Evolutionary conservation across 2,113 vertebrate genomes (phyloP).

Genomic region (Pseudois nayaur): DNA sequence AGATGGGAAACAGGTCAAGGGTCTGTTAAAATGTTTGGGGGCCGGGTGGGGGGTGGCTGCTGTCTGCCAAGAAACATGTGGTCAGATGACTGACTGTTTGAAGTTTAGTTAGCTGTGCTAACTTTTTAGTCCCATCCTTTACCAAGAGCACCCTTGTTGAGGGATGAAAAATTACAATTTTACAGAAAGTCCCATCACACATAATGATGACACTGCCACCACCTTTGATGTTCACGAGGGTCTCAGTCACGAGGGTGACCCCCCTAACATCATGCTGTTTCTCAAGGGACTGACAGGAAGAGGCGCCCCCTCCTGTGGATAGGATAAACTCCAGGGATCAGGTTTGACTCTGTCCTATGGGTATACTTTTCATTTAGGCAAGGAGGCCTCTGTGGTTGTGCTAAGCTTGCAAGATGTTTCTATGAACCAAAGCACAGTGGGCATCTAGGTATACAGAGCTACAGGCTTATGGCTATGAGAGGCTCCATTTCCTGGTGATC

Average conservation of each 20-base stretch:
- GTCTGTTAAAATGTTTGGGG: background rate
- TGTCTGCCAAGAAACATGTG: background rate
- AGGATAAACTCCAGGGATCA: background rate
- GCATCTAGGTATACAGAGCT: background rate
- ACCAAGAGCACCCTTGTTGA: background rate
- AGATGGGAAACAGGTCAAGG: background rate
- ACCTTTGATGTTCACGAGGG: background rate
- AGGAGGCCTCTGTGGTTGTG: background rate
- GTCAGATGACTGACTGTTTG: background rate
- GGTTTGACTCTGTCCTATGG: background rate
- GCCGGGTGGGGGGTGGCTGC: fast-evolving
- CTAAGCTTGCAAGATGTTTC: background rate
- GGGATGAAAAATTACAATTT: background rate
- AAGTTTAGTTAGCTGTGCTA: background rate
- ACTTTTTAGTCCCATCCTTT: background rate
- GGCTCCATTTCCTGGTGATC: background rate
- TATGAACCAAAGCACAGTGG: background rate
- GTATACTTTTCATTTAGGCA: background rate
- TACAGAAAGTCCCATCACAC: background rate
- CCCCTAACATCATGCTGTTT: background rate
- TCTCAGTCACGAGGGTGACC: background rate
- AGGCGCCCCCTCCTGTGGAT: background rate
- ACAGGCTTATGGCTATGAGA: background rate
- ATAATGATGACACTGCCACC: background rate
- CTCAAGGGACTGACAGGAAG: background rate